Evolutionary conservation across 1,140 invertebrate genomes (phyloP), one percentile per base, ranked within the genome.

Genomic region (Ceratina calcarata): DNA sequence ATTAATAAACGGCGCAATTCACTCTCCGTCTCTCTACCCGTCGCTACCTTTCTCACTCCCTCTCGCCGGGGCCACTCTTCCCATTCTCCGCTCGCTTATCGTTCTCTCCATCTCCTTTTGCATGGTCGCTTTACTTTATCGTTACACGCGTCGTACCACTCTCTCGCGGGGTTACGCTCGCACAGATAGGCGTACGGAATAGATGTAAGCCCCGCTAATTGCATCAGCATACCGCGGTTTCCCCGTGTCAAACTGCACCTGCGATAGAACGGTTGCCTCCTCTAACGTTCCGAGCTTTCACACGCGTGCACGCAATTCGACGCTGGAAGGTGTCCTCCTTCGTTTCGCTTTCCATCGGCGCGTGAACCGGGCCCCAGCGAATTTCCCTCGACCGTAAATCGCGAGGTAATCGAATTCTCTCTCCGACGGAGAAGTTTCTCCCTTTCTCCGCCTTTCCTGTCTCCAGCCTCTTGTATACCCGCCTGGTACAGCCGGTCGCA

Each of bases 211-310:
- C 65, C 83, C 86, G 85, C 89, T 91, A 91, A 91, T 91, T 91
- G 89, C 90, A 91, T 91, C 90, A 91, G 87, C 89, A 89, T 91
- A 90, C 90, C 85, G 87, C 37, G 37, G 37, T 86, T 89, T 89
- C 83, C 80, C 88, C 86, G 82, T 85, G 79, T 88, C 87, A 86
- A 89, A 87, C 90, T 82, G 88, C 89, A 90, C 90, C 89, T 91
- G 89, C 72, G 85, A 83, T 83, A 87, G 37, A 45, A 45, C 37
- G 2, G 27, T 32, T 22, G 18, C 45, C 32, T 16, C 32, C 8
- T 37, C 37, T 0, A 45, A 10, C 37, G 37, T 45, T 45, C 10
- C 37, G 10, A 10, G 37, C 37, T 45, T 45, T 45, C 37, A 45
- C 37, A 45, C 3, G 7, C 20, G 3, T 3, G 1, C 6, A 6